Evolutionary conservation across 2,888 invertebrate species (phyloP).

Genomic region (Acronicta psi): DNA sequence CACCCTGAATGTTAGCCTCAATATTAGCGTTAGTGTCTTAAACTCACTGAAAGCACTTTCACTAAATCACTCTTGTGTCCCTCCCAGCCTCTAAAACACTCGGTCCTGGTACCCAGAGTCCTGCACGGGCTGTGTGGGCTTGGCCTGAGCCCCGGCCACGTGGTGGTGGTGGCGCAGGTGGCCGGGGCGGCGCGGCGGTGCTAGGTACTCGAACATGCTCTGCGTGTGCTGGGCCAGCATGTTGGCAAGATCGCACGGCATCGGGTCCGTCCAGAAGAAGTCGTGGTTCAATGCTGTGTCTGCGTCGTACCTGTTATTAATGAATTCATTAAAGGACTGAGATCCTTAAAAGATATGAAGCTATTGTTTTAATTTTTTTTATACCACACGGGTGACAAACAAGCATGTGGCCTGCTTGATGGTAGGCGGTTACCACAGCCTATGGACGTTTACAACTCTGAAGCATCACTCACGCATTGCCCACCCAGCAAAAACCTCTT

Average conservation of each 20-base stretch:
- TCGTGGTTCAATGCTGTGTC: slow-evolving; percentile 98
- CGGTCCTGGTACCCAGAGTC: slow-evolving; percentile 96
- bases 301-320: slow-evolving; percentile 90
- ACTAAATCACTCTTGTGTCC: slow-evolving; percentile 1
- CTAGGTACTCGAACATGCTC: slow-evolving; percentile 98
- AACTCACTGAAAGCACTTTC: background rate
- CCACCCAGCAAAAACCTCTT: too few species aligned
- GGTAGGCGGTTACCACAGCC: too few species aligned
- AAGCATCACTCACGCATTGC: too few species aligned
- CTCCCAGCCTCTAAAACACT: slow-evolving; percentile 91
- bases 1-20: too few species aligned
- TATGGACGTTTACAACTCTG: too few species aligned
- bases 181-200: slow-evolving; percentile 91
- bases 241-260: slow-evolving; percentile 96
- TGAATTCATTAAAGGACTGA: too few species aligned
- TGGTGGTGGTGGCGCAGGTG: slow-evolving; percentile 93
- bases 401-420: too few species aligned
- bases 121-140: slow-evolving; percentile 88
- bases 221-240: slow-evolving; percentile 96
- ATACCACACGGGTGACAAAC: too few species aligned
- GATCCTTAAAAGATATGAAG: too few species aligned
- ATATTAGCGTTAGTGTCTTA: too few species aligned
- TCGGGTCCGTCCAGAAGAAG: slow-evolving; percentile 99
- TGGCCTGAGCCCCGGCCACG: slow-evolving; percentile 80
- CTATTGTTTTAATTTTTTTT: too few species aligned